Conservation (phyloP, 2,113 vertebrate species). For the Phaethornis superciliosus region DNA sequence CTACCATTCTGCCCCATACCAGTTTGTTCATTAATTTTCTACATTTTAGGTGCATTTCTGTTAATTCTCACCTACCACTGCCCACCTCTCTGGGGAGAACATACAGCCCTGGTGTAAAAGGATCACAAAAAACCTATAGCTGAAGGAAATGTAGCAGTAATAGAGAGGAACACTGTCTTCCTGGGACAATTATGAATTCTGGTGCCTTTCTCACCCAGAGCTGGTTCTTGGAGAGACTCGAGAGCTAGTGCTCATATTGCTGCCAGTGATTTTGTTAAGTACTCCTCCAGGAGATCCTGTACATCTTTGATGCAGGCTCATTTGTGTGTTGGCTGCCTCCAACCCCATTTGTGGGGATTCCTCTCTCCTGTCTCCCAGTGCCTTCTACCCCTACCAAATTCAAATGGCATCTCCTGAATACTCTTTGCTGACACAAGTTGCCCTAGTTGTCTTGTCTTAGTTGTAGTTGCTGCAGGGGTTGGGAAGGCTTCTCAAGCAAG, state of each 20-base stretch:
- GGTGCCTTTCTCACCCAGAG: neutral
- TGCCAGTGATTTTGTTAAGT: neutral
- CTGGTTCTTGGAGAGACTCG: neutral
- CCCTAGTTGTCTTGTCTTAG: neutral
- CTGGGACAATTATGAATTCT: neutral
- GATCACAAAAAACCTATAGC: neutral
- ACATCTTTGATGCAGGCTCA: neutral
- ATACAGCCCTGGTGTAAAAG: neutral
- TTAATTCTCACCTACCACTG: neutral
- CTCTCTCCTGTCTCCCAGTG: neutral
- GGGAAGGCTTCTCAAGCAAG: constrained; percentile 41
- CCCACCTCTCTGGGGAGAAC: neutral
- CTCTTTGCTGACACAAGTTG: constrained; percentile 18
- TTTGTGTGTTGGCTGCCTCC: neutral
- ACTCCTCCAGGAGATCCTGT: neutral
- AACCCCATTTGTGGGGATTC: neutral
- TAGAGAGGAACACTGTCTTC: neutral
- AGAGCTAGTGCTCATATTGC: neutral
- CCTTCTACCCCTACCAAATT: neutral
- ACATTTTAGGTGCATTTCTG: neutral
- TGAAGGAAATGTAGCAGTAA: neutral
- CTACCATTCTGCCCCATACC: neutral
- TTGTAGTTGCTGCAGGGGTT: neutral
- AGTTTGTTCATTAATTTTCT: neutral
- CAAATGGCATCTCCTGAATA: neutral